Conservation (phyloP, 2,113 vertebrate genomes). For the Percina caprodes region DNA sequence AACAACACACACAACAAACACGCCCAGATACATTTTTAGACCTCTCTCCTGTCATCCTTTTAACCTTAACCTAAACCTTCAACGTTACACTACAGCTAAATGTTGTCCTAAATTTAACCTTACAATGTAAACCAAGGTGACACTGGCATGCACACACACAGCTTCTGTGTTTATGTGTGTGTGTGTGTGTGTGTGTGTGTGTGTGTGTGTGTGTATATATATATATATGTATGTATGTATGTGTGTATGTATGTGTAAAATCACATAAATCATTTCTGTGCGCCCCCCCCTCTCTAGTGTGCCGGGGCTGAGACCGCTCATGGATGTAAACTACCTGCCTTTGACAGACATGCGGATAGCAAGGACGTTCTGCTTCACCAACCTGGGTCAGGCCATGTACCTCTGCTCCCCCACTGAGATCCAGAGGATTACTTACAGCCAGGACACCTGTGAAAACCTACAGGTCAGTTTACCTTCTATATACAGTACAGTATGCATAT, state of each 20-base stretch:
- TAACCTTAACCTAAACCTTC: neutral
- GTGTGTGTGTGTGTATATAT: neutral
- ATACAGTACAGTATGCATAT: neutral
- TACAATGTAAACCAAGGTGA: neutral
- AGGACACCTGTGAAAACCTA: conserved; percentile 98
- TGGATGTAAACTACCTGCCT: conserved; percentile 99
- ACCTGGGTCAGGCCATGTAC: conserved; percentile 98
- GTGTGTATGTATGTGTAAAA: conserved; percentile 7
- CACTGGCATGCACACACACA: conserved; percentile 6
- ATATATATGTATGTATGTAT: neutral
- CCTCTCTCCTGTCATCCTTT: neutral
- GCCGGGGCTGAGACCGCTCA: conserved; percentile 94
- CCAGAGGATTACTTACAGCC: conserved; percentile 98
- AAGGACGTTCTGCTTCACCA: conserved; percentile 98
- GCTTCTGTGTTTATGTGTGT: conserved; percentile 14
- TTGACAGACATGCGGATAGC: conserved; percentile 99
- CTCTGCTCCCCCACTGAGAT: conserved; percentile 98
- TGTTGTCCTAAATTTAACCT: neutral
- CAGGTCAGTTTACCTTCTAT: conserved; percentile 83
- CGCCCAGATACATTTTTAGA: neutral
- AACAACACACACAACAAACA: neutral
- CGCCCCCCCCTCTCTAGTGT: conserved; percentile 85
- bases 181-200: conserved; percentile 7
- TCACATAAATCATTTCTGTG: conserved; percentile 13
- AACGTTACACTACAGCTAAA: neutral